Percentiles rank a stretch among this genome's conserved stretches.
Conservation (phyloP, 2,797 vertebrate genomes). For the Epinephelus coioides region DNA sequence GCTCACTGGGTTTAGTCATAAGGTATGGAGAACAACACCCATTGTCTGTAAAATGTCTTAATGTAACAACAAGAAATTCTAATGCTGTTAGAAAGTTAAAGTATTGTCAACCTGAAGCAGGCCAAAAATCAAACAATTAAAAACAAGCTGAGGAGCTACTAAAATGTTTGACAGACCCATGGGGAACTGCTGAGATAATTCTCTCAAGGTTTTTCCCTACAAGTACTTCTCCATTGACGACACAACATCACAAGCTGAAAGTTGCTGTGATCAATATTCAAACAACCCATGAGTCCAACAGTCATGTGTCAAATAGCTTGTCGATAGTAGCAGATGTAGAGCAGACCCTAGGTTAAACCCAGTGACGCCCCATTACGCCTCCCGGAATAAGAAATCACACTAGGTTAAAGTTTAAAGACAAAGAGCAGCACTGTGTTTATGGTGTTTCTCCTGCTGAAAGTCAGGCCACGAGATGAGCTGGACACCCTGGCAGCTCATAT, state of each 20-base stretch:
- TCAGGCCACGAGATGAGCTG: conserved; percentile 50
- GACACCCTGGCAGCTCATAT: conserved; percentile 59
- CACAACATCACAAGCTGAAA: conserved; percentile 5
- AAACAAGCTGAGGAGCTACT: too few species aligned
- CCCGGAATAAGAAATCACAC: not conserved
- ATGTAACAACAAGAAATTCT: too few species aligned
- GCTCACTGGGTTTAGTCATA: too few species aligned
- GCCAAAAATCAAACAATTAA: too few species aligned
- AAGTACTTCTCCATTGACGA: not conserved
- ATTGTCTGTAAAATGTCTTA: too few species aligned
- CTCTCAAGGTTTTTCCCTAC: too few species aligned
- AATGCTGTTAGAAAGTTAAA: too few species aligned
- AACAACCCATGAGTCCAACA: conserved; percentile 13
- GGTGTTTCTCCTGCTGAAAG: conserved; percentile 16
- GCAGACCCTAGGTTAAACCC: not conserved
- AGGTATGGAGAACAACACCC: too few species aligned
- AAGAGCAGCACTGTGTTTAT: conserved; percentile 60
- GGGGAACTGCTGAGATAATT: too few species aligned
- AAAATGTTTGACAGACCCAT: too few species aligned
- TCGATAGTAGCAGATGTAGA: not conserved
- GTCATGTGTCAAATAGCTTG: not conserved
- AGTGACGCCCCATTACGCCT: not conserved
- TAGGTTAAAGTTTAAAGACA: conserved; percentile 29
- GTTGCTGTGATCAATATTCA: conserved; percentile 5
- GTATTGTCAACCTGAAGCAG: too few species aligned